Conservation (phyloP, 2,888 invertebrate species). For the Globia sparganii region DNA sequence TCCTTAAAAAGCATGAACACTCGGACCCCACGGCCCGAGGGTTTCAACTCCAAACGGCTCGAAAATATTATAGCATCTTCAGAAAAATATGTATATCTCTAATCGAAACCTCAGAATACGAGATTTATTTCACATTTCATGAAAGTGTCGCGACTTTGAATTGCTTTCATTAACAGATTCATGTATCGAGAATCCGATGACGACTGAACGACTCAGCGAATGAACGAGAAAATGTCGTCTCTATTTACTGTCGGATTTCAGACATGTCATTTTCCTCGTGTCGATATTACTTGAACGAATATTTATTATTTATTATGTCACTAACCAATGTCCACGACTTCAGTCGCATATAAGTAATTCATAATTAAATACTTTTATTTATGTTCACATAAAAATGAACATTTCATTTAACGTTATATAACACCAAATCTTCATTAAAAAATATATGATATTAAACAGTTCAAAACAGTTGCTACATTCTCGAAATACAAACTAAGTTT, state of each 20-base stretch:
- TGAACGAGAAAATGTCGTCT: constrained; percentile 50
- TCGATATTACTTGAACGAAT: constrained; percentile 28
- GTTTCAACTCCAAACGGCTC: too few species aligned
- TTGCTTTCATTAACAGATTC: constrained; percentile 54
- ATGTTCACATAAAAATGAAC: not conserved
- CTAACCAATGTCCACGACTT: not conserved
- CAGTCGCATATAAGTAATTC: not conserved
- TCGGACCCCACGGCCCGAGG: too few species aligned
- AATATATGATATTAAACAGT: not conserved
- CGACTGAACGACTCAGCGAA: constrained; percentile 40
- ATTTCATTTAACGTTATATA: not conserved
- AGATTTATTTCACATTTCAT: constrained; percentile 20
- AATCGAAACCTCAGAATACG: not conserved
- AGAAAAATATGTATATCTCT: not conserved
- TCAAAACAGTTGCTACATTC: not conserved
- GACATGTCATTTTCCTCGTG: constrained; percentile 49
- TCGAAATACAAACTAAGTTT: not conserved
- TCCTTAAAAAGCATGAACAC: too few species aligned
- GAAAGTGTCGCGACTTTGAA: constrained; percentile 30
- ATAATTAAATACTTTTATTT: too few species aligned
- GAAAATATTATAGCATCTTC: too few species aligned
- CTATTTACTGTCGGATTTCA: constrained; percentile 45
- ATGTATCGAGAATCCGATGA: constrained; percentile 51
- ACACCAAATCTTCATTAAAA: not conserved
- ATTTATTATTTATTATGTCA: constrained; percentile 6